Percentiles rank a stretch among this genome's conserved stretches.
phyloP scores from a whole-genome alignment of 2,888 invertebrate genomes.

The Lasioglossum vierecki region DNA sequence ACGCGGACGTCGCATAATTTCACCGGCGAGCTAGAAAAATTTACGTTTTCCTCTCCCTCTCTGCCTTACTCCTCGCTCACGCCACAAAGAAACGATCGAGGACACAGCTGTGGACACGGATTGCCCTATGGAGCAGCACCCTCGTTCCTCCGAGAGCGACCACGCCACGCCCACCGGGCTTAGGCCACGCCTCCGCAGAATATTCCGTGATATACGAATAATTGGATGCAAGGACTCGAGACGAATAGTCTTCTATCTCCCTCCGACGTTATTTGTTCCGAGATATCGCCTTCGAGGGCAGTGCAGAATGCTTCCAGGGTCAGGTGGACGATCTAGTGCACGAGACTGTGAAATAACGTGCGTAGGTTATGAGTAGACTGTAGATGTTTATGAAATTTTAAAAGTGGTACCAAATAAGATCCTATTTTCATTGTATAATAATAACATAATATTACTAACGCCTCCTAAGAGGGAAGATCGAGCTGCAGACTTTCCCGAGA shows the following conservation, averaged over 20 bases:
- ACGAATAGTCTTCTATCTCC: background rate
- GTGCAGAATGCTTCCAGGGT: background rate
- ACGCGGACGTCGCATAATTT: background rate
- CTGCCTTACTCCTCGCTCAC: background rate
- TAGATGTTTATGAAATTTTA: no score
- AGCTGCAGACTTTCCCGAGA: no score
- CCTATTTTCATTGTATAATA: no score
- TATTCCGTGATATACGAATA: background rate
- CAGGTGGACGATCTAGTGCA: background rate
- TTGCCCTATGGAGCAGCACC: background rate
- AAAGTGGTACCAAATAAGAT: no score
- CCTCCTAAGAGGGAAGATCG: no score
- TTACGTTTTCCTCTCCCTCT: background rate
- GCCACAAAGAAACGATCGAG: background rate
- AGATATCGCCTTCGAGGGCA: background rate
- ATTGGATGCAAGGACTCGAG: slow-evolving; percentile 2
- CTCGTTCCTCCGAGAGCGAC: background rate
- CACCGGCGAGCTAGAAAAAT: background rate
- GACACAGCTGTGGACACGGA: background rate
- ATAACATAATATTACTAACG: no score
- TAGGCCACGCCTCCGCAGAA: background rate
- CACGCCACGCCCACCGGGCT: background rate
- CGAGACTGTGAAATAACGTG: background rate
- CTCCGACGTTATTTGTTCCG: background rate
- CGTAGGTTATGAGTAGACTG: background rate